A percentile compares a stretch with the other conserved stretches of the same genome.
Evolutionary conservation across 2,113 vertebrate genomes (phyloP).

Genomic region (Nestor notabilis): DNA sequence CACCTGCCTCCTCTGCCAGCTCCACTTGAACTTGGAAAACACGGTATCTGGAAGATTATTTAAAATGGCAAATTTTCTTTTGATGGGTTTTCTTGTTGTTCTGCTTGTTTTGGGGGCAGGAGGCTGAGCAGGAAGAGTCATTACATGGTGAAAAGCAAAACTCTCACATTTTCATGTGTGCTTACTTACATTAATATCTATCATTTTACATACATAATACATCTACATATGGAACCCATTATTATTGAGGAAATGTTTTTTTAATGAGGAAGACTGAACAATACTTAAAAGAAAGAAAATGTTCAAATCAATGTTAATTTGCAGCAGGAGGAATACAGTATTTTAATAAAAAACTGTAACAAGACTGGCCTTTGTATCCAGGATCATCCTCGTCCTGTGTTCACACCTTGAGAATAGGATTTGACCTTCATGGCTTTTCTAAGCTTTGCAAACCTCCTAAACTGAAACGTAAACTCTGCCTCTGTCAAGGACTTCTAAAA

Average conservation of each 20-base stretch:
- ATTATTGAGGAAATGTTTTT: conserved; percentile 58
- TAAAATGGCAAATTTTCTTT: conserved; percentile 7
- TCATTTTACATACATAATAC: conserved; percentile 15
- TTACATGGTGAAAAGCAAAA: conserved; percentile 40
- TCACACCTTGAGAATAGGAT: neutral
- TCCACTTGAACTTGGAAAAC: neutral
- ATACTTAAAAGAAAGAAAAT: conserved; percentile 60
- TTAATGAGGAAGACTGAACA: conserved; percentile 65
- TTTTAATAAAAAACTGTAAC: conserved; percentile 26
- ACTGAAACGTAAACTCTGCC: neutral
- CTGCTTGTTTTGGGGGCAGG: conserved; percentile 2
- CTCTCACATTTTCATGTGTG: neutral
- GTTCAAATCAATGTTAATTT: conserved; percentile 47
- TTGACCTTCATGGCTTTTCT: fast-evolving
- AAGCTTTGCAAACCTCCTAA: neutral
- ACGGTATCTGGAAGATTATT: neutral
- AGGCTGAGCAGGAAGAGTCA: neutral
- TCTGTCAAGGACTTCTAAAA: neutral
- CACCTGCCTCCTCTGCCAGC: neutral
- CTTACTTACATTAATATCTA: conserved; percentile 18
- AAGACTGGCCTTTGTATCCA: neutral
- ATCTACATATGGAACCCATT: conserved; percentile 45
- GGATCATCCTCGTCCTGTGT: neutral
- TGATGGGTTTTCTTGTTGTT: neutral
- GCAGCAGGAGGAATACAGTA: conserved; percentile 38